phyloP scores from a whole-genome alignment of 2,113 vertebrate genomes.

The Micromys minutus region DNA sequence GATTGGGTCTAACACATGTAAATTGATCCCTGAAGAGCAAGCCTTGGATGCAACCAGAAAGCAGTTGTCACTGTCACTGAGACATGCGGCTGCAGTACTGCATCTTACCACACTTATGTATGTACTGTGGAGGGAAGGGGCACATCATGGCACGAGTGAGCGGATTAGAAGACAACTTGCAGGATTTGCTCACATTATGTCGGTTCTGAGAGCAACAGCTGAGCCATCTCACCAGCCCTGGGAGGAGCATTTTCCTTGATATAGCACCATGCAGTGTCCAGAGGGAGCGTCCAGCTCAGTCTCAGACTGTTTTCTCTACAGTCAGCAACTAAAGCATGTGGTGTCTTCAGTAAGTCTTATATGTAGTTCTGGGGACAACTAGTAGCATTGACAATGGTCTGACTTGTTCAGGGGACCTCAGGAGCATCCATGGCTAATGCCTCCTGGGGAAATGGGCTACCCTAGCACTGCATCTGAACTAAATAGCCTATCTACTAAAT shows the following conservation, averaged over 20 bases:
- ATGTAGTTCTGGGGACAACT: neutral
- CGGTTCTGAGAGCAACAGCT: neutral
- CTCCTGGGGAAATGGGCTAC: neutral
- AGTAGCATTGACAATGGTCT: neutral
- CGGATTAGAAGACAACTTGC: neutral
- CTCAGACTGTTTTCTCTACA: neutral
- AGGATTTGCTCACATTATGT: neutral
- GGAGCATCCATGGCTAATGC: neutral
- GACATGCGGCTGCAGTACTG: neutral
- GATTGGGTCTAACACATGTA: neutral
- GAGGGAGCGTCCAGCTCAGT: neutral
- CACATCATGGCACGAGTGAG: neutral
- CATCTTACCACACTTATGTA: neutral
- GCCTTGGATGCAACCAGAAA: neutral
- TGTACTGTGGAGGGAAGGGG: neutral
- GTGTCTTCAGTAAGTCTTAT: too few species aligned
- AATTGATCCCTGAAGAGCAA: neutral
- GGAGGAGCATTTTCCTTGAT: neutral
- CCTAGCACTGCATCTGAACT: neutral
- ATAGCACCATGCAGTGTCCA: neutral
- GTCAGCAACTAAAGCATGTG: neutral
- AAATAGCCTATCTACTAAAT: neutral
- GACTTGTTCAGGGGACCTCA: neutral
- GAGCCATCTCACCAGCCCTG: neutral
- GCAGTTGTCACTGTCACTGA: neutral